Base-by-base conservation (phyloP, 2,797 vertebrate genomes). In the Brachymystax lenok region DNA sequence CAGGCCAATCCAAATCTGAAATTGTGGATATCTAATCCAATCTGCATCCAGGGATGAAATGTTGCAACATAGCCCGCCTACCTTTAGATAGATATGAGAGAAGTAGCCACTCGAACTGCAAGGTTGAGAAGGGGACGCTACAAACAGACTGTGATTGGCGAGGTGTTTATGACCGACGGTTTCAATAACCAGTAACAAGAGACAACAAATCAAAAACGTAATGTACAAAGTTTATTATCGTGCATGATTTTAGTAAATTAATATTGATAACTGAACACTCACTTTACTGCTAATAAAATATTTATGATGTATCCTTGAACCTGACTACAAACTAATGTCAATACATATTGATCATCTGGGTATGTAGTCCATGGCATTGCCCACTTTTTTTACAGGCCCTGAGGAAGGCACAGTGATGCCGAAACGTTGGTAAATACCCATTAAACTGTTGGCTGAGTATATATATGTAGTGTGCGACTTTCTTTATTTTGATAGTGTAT, bases 1-100 rank as follows among this genome's bases (percentile, higher is more conserved):
- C 56, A 73, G 56, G 4, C 91, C 87, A 92, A 92, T 91, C 83
- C 72, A 1, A 66, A 74, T 19, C 19, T 0, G 19, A 17, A 19
- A 78, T 0, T 3, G 24, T n/a, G 4, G 1, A 0, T 19, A 0
- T 13, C 1, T 1, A 0, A 40, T n/a, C 91, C 91, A 91, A 91
- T 90, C 21, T 79, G 3, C 81, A 75, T n/a, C 3, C 28, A 51
- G 24, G 1, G 0, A 19, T 5, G 10, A n/a, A 1, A 1, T 1
- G 0, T n/a, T 3, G 3, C 3, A 0, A 1, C 6, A 54, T 12
- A 0, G 66, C 79, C 83, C 80, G 0, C 86, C 86, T 21, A 76
- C 14, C 3, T 67, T 13, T 7, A 79, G 76, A 66, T 77, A 82
- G 82, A 82, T 78, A 81, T 16, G 14, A 6, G 13, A 69, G 40